Evolutionary conservation across 2,797 vertebrate genomes (phyloP).

Genomic region (Enteromius treurensis): DNA sequence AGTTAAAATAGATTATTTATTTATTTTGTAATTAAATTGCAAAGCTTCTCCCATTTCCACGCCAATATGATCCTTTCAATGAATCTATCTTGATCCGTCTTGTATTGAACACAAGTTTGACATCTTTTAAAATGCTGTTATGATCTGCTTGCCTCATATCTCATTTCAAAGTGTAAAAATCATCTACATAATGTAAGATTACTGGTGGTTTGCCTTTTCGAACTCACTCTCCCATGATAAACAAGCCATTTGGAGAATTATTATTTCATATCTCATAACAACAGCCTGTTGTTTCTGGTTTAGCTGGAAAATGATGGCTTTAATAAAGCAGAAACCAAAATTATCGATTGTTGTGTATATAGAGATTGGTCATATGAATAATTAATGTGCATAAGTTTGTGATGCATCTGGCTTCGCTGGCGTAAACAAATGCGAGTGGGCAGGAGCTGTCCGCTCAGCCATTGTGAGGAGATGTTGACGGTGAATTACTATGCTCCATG

Average conservation of each 20-base stretch:
- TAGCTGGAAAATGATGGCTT: neutral
- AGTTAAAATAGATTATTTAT: neutral
- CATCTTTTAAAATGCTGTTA: too few species aligned
- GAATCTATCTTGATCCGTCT: too few species aligned
- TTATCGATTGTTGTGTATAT: neutral
- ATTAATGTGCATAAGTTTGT: neutral
- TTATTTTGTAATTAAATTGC: neutral
- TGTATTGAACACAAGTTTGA: neutral
- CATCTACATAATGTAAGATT: neutral
- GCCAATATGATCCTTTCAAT: neutral
- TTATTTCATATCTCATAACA: constrained; percentile 7
- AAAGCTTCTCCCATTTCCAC: neutral
- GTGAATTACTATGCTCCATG: constrained; percentile 51
- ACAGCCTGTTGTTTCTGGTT: neutral
- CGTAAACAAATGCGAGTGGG: constrained; percentile 27
- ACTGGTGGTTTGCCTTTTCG: neutral
- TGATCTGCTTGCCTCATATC: neutral
- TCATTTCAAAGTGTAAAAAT: neutral
- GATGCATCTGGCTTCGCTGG: constrained; percentile 18
- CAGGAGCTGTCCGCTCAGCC: constrained; percentile 32
- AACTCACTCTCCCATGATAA: neutral
- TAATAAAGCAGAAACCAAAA: neutral
- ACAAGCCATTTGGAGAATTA: neutral
- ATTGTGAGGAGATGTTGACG: constrained; percentile 41
- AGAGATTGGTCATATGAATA: neutral